phyloP scores from a whole-genome alignment of 2,797 vertebrate genomes.

The Cossypha caffra region DNA sequence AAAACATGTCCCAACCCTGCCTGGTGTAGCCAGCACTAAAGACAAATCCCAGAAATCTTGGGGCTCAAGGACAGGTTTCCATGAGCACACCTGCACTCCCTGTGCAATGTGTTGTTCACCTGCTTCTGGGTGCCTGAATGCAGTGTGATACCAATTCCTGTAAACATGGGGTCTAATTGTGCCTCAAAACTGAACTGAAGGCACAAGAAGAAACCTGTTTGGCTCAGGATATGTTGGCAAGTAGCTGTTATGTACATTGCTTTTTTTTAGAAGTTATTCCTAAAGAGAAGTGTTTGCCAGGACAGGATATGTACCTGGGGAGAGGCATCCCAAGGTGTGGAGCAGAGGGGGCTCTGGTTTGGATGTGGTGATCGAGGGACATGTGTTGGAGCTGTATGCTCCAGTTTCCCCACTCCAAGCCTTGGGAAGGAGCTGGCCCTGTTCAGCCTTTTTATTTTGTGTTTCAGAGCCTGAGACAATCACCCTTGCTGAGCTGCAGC shows the following conservation, averaged over 20 bases:
- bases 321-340: not conserved
- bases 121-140: not conserved
- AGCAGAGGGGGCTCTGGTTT: not conserved
- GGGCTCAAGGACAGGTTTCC: not conserved
- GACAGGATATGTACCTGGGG: not conserved
- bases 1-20: not conserved
- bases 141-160: not conserved
- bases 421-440: not conserved
- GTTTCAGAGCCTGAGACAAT: conserved; percentile 82
- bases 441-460: not conserved
- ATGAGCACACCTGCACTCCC: not conserved
- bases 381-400: not conserved
- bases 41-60: not conserved
- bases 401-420: not conserved
- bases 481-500: conserved; percentile 84
- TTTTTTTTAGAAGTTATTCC: not conserved
- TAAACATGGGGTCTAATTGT: not conserved
- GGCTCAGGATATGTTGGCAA: not conserved
- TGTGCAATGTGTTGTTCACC: not conserved
- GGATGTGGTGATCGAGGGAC: not conserved
- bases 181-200: not conserved
- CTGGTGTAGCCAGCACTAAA: not conserved
- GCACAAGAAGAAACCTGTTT: not conserved
- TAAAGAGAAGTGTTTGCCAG: not conserved
- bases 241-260: not conserved